Conservation (phyloP, 2,888 invertebrate species). For the Drosophila melanocephala region DNA sequence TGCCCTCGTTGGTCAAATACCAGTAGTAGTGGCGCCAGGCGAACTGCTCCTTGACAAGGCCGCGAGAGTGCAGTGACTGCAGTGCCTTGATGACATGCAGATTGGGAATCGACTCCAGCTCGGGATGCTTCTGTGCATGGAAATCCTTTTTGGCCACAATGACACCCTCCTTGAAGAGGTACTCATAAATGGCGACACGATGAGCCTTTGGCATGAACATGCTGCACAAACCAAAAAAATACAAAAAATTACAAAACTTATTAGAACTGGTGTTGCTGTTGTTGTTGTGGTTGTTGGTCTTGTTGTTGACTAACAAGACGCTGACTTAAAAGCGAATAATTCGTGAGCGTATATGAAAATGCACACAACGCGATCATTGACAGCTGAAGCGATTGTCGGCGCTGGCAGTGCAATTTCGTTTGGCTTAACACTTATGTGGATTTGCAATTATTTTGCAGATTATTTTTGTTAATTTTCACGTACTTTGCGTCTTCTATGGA, state of each 20-base stretch:
- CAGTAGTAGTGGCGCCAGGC: conserved; percentile 99
- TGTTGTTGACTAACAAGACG: conserved; percentile 39
- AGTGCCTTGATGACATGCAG: conserved; percentile 99
- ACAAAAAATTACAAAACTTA: conserved; percentile 36
- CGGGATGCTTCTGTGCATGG: conserved; percentile 98
- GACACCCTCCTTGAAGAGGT: conserved; percentile 99
- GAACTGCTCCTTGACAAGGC: conserved; percentile 99
- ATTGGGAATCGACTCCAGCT: conserved; percentile 97
- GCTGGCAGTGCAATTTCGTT: conserved; percentile 27
- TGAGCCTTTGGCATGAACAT: conserved; percentile 99
- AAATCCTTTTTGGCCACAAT: conserved; percentile 99
- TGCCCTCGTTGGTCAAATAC: conserved; percentile 98
- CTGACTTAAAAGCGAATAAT: conserved; percentile 28
- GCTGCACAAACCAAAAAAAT: conserved; percentile 86
- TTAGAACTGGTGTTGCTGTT: conserved; percentile 43
- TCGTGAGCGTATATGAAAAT: conserved; percentile 41
- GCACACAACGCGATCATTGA: conserved; percentile 35
- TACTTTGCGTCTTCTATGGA: conserved; percentile 84
- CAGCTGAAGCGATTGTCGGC: conserved; percentile 12
- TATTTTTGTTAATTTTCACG: conserved; percentile 71
- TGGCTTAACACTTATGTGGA: conserved; percentile 48
- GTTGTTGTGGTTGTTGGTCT: conserved; percentile 43
- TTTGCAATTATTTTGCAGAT: conserved; percentile 77
- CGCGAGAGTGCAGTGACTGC: conserved; percentile 98
- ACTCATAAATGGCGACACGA: conserved; percentile 98